phyloP scores from a whole-genome alignment of 2,113 vertebrate genomes.

The Bombycilla garrulus region DNA sequence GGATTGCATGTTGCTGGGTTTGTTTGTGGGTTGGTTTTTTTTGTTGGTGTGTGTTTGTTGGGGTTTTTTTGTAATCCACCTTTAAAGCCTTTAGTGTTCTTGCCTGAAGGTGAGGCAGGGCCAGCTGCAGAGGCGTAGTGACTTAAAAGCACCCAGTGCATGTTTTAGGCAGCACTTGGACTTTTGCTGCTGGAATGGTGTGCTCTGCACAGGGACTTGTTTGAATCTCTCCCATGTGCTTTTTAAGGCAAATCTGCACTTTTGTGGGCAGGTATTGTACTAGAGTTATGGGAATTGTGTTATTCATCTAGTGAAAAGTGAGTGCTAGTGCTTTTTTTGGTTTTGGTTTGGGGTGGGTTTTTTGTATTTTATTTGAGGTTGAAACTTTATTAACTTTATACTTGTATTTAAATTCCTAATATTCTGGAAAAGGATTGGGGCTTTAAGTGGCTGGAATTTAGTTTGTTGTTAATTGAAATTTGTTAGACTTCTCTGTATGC shows the following conservation, averaged over 20 bases:
- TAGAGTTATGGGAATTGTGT: neutral
- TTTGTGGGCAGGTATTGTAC: neutral
- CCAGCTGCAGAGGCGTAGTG: constrained; percentile 7
- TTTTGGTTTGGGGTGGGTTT: neutral
- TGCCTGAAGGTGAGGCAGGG: constrained; percentile 50
- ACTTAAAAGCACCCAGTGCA: neutral
- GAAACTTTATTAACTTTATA: neutral
- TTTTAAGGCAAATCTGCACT: neutral
- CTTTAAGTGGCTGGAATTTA: neutral
- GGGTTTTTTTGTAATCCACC: neutral
- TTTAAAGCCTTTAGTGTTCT: neutral
- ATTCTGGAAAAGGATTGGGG: neutral
- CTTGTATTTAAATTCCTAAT: neutral
- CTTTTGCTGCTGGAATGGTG: neutral
- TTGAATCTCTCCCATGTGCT: neutral
- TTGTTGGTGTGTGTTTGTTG: neutral
- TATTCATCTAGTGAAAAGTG: neutral
- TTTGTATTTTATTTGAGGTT: neutral
- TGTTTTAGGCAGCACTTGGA: neutral
- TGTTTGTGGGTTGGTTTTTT: neutral
- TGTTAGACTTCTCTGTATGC: neutral
- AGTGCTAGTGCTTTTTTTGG: neutral
- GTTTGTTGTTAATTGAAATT: neutral
- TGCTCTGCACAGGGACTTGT: neutral
- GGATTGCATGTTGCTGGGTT: neutral